phyloP scores from a whole-genome alignment of 2,797 vertebrate species.

The Cyclura pinguis region DNA sequence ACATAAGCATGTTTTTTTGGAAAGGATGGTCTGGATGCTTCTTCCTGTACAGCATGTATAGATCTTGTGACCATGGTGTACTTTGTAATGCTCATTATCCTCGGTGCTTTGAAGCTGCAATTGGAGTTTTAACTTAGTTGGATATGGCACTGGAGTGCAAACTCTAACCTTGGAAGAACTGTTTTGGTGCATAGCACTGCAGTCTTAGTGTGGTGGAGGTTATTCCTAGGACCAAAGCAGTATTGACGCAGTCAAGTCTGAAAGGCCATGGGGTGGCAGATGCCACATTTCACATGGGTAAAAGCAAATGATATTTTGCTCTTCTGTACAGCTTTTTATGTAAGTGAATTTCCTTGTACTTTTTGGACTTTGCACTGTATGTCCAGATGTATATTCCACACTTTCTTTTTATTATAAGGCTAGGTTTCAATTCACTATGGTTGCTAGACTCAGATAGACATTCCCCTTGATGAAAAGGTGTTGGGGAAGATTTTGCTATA shows the following conservation, averaged over 20 bases:
- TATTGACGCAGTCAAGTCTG: background rate
- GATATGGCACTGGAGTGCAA: conserved; percentile 8
- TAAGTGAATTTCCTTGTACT: background rate
- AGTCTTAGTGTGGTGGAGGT: background rate
- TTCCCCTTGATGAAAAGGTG: background rate
- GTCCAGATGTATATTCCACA: background rate
- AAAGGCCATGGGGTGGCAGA: background rate
- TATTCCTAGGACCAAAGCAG: background rate
- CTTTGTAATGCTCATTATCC: background rate
- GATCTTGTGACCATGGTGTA: background rate
- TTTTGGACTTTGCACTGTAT: background rate
- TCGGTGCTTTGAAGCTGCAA: background rate
- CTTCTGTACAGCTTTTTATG: background rate
- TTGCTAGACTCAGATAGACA: background rate
- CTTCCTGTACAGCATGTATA: background rate
- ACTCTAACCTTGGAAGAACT: no score
- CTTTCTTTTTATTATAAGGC: background rate
- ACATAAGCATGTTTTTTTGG: background rate
- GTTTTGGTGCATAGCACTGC: background rate
- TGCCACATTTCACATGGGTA: background rate
- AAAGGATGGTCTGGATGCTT: background rate
- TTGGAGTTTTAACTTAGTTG: background rate
- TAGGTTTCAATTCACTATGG: background rate
- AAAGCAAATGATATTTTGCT: no score
- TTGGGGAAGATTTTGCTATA: background rate